Percentiles rank a stretch among this genome's conserved stretches.
phyloP scores from a whole-genome alignment of 2,113 vertebrate species.

The Chionomys nivalis region DNA sequence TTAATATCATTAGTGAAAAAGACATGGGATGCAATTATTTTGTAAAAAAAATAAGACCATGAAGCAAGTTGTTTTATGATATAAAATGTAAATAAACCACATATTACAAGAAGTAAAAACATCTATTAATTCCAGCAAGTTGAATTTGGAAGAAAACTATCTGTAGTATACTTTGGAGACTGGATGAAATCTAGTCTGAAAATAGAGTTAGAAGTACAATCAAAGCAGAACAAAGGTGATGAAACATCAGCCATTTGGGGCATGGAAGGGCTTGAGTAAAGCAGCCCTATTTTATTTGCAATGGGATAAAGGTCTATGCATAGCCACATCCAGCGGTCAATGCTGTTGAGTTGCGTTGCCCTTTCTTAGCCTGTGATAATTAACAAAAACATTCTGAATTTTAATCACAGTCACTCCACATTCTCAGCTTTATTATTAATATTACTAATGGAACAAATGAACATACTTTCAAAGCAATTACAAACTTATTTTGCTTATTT shows the following conservation, averaged over 20 bases:
- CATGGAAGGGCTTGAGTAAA: not conserved
- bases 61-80: not conserved
- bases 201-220: not conserved
- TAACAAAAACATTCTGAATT: conserved; percentile 24
- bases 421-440: not conserved
- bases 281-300: not conserved
- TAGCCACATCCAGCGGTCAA: not conserved
- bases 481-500: conserved; percentile 13
- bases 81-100: not conserved
- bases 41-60: not conserved
- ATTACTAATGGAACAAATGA: conserved; percentile 56
- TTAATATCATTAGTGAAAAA: not conserved
- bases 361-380: not conserved
- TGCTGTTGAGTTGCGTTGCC: not conserved
- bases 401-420: not conserved
- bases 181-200: not conserved
- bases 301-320: not conserved
- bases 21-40: not conserved
- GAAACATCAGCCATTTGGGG: not conserved
- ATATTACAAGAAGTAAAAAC: not conserved
- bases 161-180: not conserved
- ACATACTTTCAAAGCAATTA: conserved; percentile 46
- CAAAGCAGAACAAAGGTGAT: not conserved
- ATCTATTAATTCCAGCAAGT: conserved; percentile 2
- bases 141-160: conserved; percentile 13